Conservation (phyloP, 2,888 invertebrate genomes). For the Fragum fragum region DNA sequence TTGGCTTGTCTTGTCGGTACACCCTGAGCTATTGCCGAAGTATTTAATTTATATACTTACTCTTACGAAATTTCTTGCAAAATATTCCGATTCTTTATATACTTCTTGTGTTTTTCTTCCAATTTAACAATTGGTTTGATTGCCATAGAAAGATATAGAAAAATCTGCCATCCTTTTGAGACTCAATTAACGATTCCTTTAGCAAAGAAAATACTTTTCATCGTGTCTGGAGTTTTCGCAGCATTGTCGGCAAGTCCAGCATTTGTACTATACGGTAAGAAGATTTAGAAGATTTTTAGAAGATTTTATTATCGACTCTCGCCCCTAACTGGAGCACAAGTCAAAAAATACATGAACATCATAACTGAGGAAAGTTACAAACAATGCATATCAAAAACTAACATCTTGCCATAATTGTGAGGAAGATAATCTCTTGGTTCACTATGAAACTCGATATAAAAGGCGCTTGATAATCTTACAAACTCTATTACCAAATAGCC, state of each 20-base stretch:
- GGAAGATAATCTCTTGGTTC: too few relatives aligned
- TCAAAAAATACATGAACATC: too few relatives aligned
- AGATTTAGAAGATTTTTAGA: too few relatives aligned
- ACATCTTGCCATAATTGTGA: too few relatives aligned
- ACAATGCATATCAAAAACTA: too few relatives aligned
- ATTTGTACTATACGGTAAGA: constrained; percentile 57
- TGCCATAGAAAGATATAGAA: constrained; percentile 58
- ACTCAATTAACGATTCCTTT: constrained; percentile 48
- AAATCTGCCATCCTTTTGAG: constrained; percentile 63
- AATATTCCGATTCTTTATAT: constrained; percentile 60
- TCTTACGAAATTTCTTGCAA: constrained; percentile 52
- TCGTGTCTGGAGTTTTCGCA: constrained; percentile 49
- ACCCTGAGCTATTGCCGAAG: constrained; percentile 53
- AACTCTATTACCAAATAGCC: too few relatives aligned
- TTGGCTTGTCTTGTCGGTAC: constrained; percentile 58
- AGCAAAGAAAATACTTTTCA: constrained; percentile 51
- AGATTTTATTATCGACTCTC: too few relatives aligned
- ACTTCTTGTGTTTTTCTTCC: constrained; percentile 60
- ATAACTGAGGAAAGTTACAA: too few relatives aligned
- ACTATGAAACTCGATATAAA: too few relatives aligned
- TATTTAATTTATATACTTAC: constrained; percentile 56
- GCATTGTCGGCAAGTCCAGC: constrained; percentile 49
- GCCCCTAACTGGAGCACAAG: too few relatives aligned
- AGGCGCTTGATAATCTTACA: too few relatives aligned
- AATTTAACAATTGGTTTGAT: constrained; percentile 60